phyloP scores from a whole-genome alignment of 2,113 vertebrate genomes.

The Neofelis nebulosa region DNA sequence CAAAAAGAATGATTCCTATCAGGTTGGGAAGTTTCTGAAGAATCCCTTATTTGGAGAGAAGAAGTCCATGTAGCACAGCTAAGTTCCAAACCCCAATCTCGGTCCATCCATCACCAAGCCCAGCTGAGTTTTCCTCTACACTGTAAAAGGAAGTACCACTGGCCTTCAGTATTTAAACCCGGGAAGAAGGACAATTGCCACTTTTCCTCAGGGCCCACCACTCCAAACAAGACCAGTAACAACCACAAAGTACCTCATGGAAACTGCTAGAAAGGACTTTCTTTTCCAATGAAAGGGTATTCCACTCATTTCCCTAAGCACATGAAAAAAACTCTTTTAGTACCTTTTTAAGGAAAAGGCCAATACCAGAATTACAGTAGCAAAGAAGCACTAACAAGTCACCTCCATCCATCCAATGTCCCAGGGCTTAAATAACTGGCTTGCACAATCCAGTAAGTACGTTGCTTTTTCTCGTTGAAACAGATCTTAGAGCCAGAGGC shows the following conservation, averaged over 20 bases:
- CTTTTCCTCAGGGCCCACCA: neutral
- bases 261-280: neutral
- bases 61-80: neutral
- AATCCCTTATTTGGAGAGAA: neutral
- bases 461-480: slow-evolving; percentile 22
- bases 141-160: neutral
- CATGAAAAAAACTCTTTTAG: neutral
- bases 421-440: neutral
- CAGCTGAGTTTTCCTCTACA: neutral
- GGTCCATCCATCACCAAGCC: neutral
- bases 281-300: neutral
- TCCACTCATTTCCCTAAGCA: neutral
- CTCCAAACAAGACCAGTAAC: neutral
- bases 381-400: neutral
- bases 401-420: neutral
- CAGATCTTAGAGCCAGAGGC: neutral
- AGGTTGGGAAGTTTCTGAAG: neutral
- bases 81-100: neutral
- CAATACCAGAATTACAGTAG: slow-evolving; percentile 19
- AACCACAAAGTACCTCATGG: neutral
- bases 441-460: neutral
- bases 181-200: neutral
- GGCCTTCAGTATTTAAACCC: neutral
- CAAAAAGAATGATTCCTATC: neutral
- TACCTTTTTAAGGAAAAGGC: neutral